phyloP scores from a whole-genome alignment of 2,888 invertebrate species.

The Oeneis ivallda region DNA sequence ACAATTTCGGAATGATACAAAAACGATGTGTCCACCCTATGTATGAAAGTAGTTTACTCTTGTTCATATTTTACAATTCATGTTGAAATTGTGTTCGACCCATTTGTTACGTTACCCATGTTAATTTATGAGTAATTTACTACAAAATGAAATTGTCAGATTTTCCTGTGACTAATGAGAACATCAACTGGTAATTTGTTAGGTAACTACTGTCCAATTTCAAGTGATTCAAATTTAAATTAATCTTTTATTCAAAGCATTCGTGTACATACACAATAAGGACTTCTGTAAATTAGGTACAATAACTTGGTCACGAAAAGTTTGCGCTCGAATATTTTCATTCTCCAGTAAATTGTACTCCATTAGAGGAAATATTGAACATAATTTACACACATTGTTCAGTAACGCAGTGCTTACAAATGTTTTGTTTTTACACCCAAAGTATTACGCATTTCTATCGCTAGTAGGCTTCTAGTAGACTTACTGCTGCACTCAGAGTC shows the following conservation, averaged over 20 bases:
- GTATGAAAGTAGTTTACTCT: too few species aligned
- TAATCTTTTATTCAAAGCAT: slow-evolving; percentile 4
- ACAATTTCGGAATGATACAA: too few species aligned
- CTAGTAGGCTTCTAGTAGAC: not conserved
- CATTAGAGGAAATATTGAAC: slow-evolving; percentile 23
- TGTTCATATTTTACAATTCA: too few species aligned
- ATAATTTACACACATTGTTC: not conserved
- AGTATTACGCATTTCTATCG: not conserved
- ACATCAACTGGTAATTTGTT: slow-evolving; percentile 10
- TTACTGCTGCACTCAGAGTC: too few species aligned
- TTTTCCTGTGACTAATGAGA: slow-evolving; percentile 20
- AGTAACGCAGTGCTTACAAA: not conserved
- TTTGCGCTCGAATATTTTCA: slow-evolving; percentile 24
- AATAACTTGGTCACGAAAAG: slow-evolving; percentile 15
- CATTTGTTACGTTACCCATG: not conserved
- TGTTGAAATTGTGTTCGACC: not conserved
- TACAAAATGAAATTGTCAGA: slow-evolving; percentile 1
- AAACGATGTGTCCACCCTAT: too few species aligned
- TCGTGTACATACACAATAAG: not conserved
- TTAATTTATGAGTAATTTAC: slow-evolving; percentile 15
- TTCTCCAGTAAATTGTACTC: slow-evolving; percentile 23
- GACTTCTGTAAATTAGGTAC: not conserved
- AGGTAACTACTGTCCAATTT: not conserved
- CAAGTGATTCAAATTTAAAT: slow-evolving; percentile 16
- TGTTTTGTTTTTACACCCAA: not conserved